A percentile compares a stretch with the other conserved stretches of the same genome.
Conservation (phyloP, 2,113 vertebrate species). For the Anarrhichthys ocellatus region DNA sequence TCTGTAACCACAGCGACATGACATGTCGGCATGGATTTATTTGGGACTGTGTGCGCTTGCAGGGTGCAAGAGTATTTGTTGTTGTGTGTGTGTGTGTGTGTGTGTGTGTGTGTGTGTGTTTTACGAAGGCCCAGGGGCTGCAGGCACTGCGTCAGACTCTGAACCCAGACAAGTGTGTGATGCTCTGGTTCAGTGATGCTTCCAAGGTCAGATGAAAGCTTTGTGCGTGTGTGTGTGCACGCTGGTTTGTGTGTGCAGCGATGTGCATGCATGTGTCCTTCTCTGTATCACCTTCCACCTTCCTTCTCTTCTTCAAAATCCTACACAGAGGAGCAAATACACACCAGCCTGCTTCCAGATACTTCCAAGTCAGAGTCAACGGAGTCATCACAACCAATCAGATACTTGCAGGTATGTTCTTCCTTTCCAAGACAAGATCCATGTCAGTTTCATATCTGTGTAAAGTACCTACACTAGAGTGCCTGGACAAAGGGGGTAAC, state of each 20-base stretch:
- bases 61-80: neutral
- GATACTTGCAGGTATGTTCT: neutral
- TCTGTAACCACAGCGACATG: constrained; percentile 26
- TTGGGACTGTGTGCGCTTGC: neutral
- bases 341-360: constrained; percentile 21
- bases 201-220: constrained; percentile 66
- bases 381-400: neutral
- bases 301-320: neutral
- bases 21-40: constrained; percentile 42
- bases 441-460: neutral
- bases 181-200: constrained; percentile 49
- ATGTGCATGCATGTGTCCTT: neutral
- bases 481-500: neutral
- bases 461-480: neutral
- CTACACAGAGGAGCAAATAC: neutral
- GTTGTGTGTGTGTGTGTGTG: constrained; percentile 16
- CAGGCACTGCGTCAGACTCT: constrained; percentile 69
- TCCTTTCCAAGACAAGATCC: neutral
- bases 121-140: constrained; percentile 30
- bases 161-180: constrained; percentile 51
- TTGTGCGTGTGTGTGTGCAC: neutral
- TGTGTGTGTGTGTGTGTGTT: constrained; percentile 6
- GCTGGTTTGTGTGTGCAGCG: neutral
- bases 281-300: constrained; percentile 16
- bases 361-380: neutral